Evolutionary conservation across 2,797 vertebrate genomes (phyloP), one percentile per base, ranked within the genome.

Genomic region (Melanotaenia pygmaea): DNA sequence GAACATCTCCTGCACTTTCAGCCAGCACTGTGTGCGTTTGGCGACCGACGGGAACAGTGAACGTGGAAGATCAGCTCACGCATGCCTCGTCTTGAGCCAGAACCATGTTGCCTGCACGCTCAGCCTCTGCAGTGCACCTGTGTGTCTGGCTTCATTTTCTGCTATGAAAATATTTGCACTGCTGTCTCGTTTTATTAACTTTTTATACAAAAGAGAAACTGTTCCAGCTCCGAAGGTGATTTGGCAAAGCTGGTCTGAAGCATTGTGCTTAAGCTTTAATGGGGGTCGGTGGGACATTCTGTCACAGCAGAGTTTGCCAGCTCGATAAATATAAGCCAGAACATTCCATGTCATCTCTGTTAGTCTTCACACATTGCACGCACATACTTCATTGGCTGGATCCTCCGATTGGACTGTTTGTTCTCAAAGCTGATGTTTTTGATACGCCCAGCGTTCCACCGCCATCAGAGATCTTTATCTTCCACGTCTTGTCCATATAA

Each of bases 81-180:
- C 74, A 74, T 72, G 86, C 66, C 63, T 82, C 73, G 50, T 2
- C 70, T 3, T 0, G 56, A 73, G 81, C 84, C 85, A 76, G 79
- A 84, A 38, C 73, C 79, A 70, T 74, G 78, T 64, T 78, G 79
- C 81, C 71, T 86, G 70, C 71, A 40, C 47, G 57, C 82, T 84
- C 58, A 22, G 81, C 77, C 85, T 87, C 86, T 87, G 86, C 83
- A n/a, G 68, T 64, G 88, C 89, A 93, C 90, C 91, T 93, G 91
- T 88, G 85, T 70, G 80, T 81, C 85, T 82, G 85, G 88, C 82
- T 88, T 85, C 74, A 24, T 90, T 84, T 79, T 86, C 60, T 61
- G 67, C 84, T 88, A 72, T 86, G 79, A 87, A 91, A 85, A 91
- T 91, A 90, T 93, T 92, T 90, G 84, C 86, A 79, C 82, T 80